Base-by-base conservation (phyloP, 2,113 vertebrate species). In the Solea senegalensis region DNA sequence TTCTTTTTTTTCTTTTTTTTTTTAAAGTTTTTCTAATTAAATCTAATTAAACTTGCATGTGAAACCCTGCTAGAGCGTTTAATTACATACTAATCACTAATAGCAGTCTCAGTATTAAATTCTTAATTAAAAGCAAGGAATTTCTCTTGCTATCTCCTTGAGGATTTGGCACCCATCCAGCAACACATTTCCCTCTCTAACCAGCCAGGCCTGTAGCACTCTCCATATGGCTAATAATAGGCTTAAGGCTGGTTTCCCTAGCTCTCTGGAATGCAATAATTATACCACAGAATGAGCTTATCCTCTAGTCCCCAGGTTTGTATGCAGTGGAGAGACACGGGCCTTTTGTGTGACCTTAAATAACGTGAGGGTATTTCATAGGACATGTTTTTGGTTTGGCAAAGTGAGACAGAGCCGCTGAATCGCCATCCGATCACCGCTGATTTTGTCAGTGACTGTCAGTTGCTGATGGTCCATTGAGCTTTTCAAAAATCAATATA, bases 161-260 rank as follows among this genome's bases (percentile, higher is more conserved):
- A 89, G 88, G 73, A 75, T 83, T 88, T 91, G 90, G 85, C 88
- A 28, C 67, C 57, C 77, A 65, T 78, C 91, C 90, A 92, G 81
- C 67, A 9, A 59, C 13, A 65, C 56, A 13, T 71, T 81, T 85
- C 74, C 48, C 61, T 82, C 81, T 80, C 69, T 72, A 90, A 79
- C 75, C 73, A 88, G 77, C 70, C 72, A 60, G 88, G 82, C 85
- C 85, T 81, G 57, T 73, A 83, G 81, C 85, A 68, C 74, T 78
- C 83, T 86, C 83, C 87, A 90, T 87, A 87, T 84, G 85, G 81
- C 85, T 91, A 90, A 92, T 90, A 90, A 91, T 82, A 89, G 86
- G 88, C 78, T 87, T 81, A 73, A 61, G 70, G 84, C 71, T 62
- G 73, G 64, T 85, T 84, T 80, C 69, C 53, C 54, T 60, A 68